Conservation (phyloP, 2,888 invertebrate species). For the Ectemnius lituratus region DNA sequence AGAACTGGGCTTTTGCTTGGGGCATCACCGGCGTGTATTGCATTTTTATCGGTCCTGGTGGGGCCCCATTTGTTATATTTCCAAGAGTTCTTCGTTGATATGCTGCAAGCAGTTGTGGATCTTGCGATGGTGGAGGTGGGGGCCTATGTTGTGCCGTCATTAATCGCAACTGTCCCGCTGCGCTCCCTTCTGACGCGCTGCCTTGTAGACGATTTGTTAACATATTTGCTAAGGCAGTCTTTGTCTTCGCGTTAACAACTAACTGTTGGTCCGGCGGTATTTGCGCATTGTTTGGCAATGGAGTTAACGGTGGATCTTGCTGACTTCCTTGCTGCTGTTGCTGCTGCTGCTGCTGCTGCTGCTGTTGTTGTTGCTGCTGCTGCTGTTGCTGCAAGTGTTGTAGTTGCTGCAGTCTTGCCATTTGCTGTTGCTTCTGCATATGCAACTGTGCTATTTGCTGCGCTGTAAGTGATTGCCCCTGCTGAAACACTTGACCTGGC, state of each 20-base stretch:
- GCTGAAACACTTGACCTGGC: conserved; percentile 71
- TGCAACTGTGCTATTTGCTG: conserved; percentile 79
- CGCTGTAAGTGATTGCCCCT: conserved; percentile 74
- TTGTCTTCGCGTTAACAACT: conserved; percentile 92
- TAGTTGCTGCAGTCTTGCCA: conserved; percentile 67
- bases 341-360: conserved; percentile 64
- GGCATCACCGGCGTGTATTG: conserved; percentile 73
- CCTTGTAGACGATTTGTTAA: conserved; percentile 88
- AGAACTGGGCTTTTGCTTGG: conserved; percentile 87
- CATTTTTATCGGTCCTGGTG: conserved; percentile 74
- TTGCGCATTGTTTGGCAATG: conserved; percentile 71
- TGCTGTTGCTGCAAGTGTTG: conserved; percentile 75
- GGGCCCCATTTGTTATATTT: conserved; percentile 79
- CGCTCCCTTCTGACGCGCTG: conserved; percentile 78
- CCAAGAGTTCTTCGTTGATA: conserved; percentile 78
- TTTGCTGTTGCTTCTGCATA: conserved; percentile 77
- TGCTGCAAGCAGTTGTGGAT: conserved; percentile 75
- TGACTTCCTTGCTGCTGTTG: conserved; percentile 80
- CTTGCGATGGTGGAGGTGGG: conserved; percentile 79
- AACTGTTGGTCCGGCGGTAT: conserved; percentile 79
- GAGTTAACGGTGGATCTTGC: conserved; percentile 72
- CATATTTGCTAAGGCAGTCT: conserved; percentile 97
- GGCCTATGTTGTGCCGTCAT: conserved; percentile 91
- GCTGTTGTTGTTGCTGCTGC: conserved; percentile 70
- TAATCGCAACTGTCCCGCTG: conserved; percentile 81